A percentile compares a stretch with the other conserved stretches of the same genome.
Evolutionary conservation across 2,888 invertebrate genomes (phyloP).

Genomic region (Euplexia lucipara): DNA sequence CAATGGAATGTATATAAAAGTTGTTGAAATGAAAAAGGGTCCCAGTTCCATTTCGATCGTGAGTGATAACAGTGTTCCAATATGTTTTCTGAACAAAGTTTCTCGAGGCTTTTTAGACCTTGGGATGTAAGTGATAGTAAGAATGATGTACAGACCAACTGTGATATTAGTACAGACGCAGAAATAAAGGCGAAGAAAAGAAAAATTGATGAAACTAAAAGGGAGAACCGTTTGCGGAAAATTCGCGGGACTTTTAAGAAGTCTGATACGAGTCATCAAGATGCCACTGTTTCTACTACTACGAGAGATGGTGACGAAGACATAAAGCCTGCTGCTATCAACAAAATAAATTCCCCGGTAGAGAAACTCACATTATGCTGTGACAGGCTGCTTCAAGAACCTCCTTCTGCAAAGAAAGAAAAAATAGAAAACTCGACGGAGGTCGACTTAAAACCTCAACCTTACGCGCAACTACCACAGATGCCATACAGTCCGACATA

Average conservation of each 20-base stretch:
- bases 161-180: slow-evolving; percentile 61
- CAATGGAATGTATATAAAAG: slow-evolving; percentile 90
- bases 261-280: slow-evolving; percentile 84
- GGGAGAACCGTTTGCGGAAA: slow-evolving; percentile 85
- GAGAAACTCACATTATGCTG: slow-evolving; percentile 83
- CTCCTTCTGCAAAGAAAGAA: slow-evolving; percentile 64
- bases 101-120: slow-evolving; percentile 91
- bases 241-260: slow-evolving; percentile 86
- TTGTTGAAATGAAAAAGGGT: slow-evolving; percentile 87
- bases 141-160: slow-evolving; percentile 63
- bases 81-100: slow-evolving; percentile 85
- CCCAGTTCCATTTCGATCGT: slow-evolving; percentile 83
- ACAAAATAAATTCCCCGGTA: slow-evolving; percentile 78
- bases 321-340: slow-evolving; percentile 50
- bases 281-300: slow-evolving; percentile 91
- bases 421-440: slow-evolving; percentile 56
- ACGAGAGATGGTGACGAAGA: slow-evolving; percentile 80
- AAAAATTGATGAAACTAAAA: slow-evolving; percentile 75
- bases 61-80: slow-evolving; percentile 76
- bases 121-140: slow-evolving; percentile 90
- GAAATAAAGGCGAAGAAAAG: slow-evolving; percentile 73
- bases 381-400: slow-evolving; percentile 80
- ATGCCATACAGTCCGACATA: slow-evolving; percentile 73
- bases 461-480: slow-evolving; percentile 54
- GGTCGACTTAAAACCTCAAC: slow-evolving; percentile 50